These are phyloP conservation scores for Drosophila jambulina DNA, from an alignment of 1,140 invertebrate species.

Conservation along the genomic window DNA sequence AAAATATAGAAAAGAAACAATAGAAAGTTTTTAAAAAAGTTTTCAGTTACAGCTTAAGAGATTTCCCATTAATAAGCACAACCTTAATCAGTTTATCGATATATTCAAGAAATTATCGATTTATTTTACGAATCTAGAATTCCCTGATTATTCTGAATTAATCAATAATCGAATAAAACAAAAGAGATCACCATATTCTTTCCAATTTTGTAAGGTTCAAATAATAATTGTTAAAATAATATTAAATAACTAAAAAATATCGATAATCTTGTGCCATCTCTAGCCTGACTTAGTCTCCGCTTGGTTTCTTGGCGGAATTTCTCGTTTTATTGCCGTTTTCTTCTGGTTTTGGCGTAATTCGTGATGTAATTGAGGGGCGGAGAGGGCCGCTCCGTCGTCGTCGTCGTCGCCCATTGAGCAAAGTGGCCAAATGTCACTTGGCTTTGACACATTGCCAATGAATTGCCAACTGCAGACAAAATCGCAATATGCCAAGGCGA, in stretches of 20 bases:
- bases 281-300: background rate
- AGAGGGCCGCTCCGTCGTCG: background rate
- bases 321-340: constrained; percentile 15
- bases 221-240: background rate
- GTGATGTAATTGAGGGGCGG: constrained; percentile 20
- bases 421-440: constrained; percentile 42
- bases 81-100: background rate
- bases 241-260: background rate
- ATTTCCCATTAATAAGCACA: too few relatives aligned
- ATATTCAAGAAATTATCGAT: background rate
- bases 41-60: too few relatives aligned
- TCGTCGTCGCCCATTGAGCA: constrained; percentile 23
- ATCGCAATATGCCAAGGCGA: constrained; percentile 39
- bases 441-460: constrained; percentile 44
- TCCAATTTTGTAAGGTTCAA: background rate
- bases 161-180: background rate
- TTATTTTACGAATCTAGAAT: background rate
- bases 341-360: constrained; percentile 15
- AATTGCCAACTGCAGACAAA: constrained; percentile 29
- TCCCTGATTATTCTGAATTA: background rate
- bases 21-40: too few relatives aligned
- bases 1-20: too few relatives aligned
- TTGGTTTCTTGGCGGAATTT: constrained; percentile 25
- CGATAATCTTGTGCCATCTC: background rate
- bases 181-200: too few relatives aligned